Base-by-base conservation (phyloP, 2,113 vertebrate genomes). In the Nyctereutes procyonoides region DNA sequence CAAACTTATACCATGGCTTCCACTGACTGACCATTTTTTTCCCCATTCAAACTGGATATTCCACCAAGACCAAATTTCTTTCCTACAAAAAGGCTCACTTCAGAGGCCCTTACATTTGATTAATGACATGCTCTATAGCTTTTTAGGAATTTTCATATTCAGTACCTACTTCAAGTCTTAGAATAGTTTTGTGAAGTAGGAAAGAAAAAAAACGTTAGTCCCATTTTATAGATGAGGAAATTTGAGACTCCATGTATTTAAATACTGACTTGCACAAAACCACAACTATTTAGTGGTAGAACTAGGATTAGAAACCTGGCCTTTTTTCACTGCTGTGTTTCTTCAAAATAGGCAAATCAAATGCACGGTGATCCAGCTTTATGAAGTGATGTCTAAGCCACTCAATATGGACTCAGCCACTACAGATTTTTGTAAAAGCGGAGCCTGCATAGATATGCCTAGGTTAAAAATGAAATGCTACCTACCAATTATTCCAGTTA, bases 181-280 rank as follows among this genome's bases (percentile, higher is more conserved):
- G 10, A 17, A 73, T 91, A 76, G 88, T 43, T 86, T 74, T 65
- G 60, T 94, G 14, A 8, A 15, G 1, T 16, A 60, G 1, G 11
- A 84, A 91, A 26, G 55, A 2, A 9, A 77, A 82, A 79, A 35
- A 2, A 17, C 35, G 16, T 77, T 20, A 71, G 13, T 79, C 20
- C 24, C 32, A 60, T 84, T 87, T 92, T 92, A 89, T 30, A 93
- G 82, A 65, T 56, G 48, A 97, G 30, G 51, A 92, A 35, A 56
- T 28, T 35, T n/a, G 51, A 98, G 15, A 12, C 14, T 7, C 8
- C 60, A 60, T 55, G 4, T 35, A 71, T 87, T 87, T 79, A 55
- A 83, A 48, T 12, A 77, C 28, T 35, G 53, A 60, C 53, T 87
- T 73, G 10, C n/a, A 38, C 69, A 95, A 82, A 84, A 26, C 32